A percentile compares a stretch with the other conserved stretches of the same genome.
phyloP scores from a whole-genome alignment of 2,797 vertebrate species.

The Falco concolor region DNA sequence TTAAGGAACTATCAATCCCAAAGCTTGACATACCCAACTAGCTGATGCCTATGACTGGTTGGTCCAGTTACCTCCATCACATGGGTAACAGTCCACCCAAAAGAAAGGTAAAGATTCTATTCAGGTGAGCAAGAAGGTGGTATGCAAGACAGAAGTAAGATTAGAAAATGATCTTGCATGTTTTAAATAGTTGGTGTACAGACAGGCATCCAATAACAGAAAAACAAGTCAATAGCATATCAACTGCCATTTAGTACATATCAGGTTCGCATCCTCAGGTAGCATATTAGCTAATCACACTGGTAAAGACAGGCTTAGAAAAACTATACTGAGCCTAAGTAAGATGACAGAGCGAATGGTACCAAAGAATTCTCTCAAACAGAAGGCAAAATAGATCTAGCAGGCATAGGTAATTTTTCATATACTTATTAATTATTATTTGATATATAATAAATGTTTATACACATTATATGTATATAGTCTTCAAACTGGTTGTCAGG shows the following conservation, averaged over 20 bases:
- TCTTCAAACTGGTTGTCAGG: neutral
- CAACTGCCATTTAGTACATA: neutral
- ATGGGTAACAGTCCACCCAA: neutral
- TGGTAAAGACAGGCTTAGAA: neutral
- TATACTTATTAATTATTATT: neutral
- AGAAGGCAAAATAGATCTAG: neutral
- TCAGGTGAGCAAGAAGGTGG: neutral
- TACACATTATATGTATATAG: neutral
- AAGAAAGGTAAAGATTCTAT: neutral
- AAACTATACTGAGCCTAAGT: neutral
- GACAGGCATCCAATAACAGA: neutral
- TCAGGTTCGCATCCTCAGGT: neutral
- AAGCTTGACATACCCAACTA: neutral
- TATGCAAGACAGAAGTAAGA: neutral
- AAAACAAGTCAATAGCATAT: neutral
- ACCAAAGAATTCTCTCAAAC: neutral
- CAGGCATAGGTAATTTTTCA: neutral
- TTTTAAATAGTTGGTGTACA: neutral
- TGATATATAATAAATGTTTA: neutral
- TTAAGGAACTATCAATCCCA: neutral
- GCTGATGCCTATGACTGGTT: neutral
- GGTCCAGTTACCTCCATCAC: neutral
- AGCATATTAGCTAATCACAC: neutral
- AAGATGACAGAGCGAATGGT: neutral
- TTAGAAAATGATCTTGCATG: neutral